These are phyloP conservation scores for Hypocryptadius cinnamomeus DNA, from an alignment of 2,113 vertebrate species.

Conservation along the genomic window DNA sequence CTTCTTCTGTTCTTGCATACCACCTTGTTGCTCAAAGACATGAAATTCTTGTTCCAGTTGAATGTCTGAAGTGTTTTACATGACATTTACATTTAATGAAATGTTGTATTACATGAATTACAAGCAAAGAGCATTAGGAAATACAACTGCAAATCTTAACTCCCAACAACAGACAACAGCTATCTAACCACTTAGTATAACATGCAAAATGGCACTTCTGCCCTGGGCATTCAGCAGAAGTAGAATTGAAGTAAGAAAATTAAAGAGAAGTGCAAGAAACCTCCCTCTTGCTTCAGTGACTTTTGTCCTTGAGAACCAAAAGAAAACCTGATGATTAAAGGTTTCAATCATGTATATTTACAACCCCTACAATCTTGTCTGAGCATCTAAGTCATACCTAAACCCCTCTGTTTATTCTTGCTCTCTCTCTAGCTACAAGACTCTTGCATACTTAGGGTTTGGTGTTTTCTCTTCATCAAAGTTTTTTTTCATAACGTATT, in stretches of 20 bases:
- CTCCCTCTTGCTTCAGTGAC: neutral
- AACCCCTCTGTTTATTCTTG: neutral
- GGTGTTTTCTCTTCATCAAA: neutral
- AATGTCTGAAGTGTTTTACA: slow-evolving; percentile 6
- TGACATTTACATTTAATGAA: slow-evolving; percentile 19
- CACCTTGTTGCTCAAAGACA: neutral
- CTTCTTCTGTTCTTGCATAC: neutral
- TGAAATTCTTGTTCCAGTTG: neutral
- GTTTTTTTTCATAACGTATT: neutral
- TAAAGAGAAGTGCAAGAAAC: neutral
- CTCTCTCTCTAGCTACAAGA: neutral
- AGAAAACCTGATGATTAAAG: neutral
- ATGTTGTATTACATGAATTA: neutral
- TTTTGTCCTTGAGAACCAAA: neutral
- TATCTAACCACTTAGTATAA: neutral
- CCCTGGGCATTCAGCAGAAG: neutral
- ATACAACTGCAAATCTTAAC: neutral
- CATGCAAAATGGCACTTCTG: neutral
- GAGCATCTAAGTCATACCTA: neutral
- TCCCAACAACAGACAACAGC: neutral
- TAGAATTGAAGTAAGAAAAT: neutral
- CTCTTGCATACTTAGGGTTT: neutral
- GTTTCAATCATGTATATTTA: neutral
- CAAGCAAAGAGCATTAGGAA: neutral
- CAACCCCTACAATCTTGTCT: neutral